Evolutionary conservation across 2,888 invertebrate genomes (phyloP).

Genomic region (Gerosis bhagava): DNA sequence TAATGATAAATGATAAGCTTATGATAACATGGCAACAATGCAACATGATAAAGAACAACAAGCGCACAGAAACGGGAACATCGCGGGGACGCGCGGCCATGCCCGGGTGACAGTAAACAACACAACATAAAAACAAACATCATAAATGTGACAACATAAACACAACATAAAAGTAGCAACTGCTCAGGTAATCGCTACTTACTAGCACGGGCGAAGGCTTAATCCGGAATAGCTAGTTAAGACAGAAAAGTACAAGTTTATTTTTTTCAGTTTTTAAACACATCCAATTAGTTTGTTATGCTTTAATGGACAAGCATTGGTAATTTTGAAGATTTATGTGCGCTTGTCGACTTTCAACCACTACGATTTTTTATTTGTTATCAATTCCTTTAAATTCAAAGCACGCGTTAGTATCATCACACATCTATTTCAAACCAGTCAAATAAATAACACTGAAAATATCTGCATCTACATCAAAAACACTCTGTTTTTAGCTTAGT

Average conservation of each 20-base stretch:
- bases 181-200: slow-evolving; percentile 87
- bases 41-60: slow-evolving; percentile 75
- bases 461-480: slow-evolving; percentile 34
- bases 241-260: slow-evolving; percentile 68
- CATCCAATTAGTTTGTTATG: slow-evolving; percentile 52
- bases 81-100: slow-evolving; percentile 73
- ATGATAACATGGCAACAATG: slow-evolving; percentile 16
- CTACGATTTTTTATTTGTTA: slow-evolving; percentile 46
- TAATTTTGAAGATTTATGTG: slow-evolving; percentile 61
- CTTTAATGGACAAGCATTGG: slow-evolving; percentile 61
- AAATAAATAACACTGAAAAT: slow-evolving; percentile 30
- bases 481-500: slow-evolving; percentile 36
- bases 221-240: slow-evolving; percentile 98
- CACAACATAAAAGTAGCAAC: slow-evolving; percentile 70
- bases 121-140: slow-evolving; percentile 44
- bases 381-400: slow-evolving; percentile 47
- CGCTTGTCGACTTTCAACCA: slow-evolving; percentile 71
- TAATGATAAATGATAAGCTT: slow-evolving; percentile 17
- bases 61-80: slow-evolving; percentile 77
- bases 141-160: slow-evolving; percentile 43
- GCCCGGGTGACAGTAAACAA: slow-evolving; percentile 67
- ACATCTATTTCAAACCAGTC: slow-evolving; percentile 43
- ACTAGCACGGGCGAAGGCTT: slow-evolving; percentile 99
- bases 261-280: slow-evolving; percentile 37
- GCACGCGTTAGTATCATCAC: slow-evolving; percentile 66